These are phyloP conservation scores for Crioceris asparagi DNA, from an alignment of 2,888 invertebrate species.

Conservation along the genomic window DNA sequence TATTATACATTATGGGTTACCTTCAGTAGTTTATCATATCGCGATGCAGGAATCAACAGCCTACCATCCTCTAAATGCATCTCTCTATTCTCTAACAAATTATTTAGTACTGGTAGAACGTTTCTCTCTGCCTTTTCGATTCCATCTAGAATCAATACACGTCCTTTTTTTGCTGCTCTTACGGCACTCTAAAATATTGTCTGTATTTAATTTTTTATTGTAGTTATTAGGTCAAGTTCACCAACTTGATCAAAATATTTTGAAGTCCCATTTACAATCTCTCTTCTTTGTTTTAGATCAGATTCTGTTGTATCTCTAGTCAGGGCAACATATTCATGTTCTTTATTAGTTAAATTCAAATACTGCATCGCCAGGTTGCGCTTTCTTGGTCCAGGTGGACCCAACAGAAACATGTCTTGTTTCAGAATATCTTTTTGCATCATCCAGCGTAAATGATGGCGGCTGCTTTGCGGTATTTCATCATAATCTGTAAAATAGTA, in stretches of 20 bases:
- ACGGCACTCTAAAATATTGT: slow-evolving; percentile 69
- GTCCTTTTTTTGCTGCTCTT: slow-evolving; percentile 78
- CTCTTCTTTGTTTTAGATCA: slow-evolving; percentile 90
- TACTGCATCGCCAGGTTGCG: slow-evolving; percentile 78
- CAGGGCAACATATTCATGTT: slow-evolving; percentile 86
- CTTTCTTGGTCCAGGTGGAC: slow-evolving; percentile 76
- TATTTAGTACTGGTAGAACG: slow-evolving; percentile 91
- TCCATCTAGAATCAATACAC: slow-evolving; percentile 85
- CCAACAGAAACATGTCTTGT: slow-evolving; percentile 93
- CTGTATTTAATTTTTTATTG: too few relatives aligned
- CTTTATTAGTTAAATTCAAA: slow-evolving; percentile 78
- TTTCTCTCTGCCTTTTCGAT: slow-evolving; percentile 97
- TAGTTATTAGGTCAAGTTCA: too few relatives aligned
- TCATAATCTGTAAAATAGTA: slow-evolving; percentile 40
- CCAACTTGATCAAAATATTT: slow-evolving; percentile 84
- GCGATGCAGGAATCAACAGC: slow-evolving; percentile 76
- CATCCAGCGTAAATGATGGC: slow-evolving; percentile 88
- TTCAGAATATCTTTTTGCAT: slow-evolving; percentile 86
- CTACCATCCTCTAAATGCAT: slow-evolving; percentile 98
- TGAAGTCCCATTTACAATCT: slow-evolving; percentile 80
- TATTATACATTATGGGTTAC: too few relatives aligned
- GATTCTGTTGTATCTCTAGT: slow-evolving; percentile 95
- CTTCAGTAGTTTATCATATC: slow-evolving; percentile 82
- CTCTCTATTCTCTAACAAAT: slow-evolving; percentile 91
- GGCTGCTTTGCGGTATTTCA: slow-evolving; percentile 56